Base-by-base conservation (phyloP, 2,113 vertebrate genomes). In the Ahaetulla prasina region DNA sequence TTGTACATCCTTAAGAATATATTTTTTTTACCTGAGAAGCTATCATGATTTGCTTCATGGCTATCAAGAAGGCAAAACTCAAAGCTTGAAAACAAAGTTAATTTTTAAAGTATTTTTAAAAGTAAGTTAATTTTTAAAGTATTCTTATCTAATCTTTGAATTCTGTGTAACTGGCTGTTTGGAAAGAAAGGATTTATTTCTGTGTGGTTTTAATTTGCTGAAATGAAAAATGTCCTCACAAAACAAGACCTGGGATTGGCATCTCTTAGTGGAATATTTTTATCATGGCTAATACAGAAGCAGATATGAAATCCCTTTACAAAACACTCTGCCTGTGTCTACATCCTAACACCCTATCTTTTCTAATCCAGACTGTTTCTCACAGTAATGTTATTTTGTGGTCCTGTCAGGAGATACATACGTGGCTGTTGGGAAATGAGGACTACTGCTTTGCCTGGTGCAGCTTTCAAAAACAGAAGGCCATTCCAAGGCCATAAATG, bases 391-490 rank as follows among this genome's bases (percentile, higher is more conserved):
- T 14, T 5, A 93, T 53, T 45, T 60, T 60, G 54, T 0, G 89
- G 35, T 60, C 60, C 27, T 91, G 50, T 52, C 60, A 22, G 16
- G 54, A 92, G 89, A 57, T 39, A 57, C 16, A 43, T 50, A 43
- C 1, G 1, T 92, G 80, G 39, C 54, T 55, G 8, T 53, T 57
- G 55, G 92, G 39, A 0, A 0, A 30, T 57, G 55, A n/a, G 7
- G 3, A 87, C 84, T 50, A 27, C 25, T 94, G 9, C 88, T 89
- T 43, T 55, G 49, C 49, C 88, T 90, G 60, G 45, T 91, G 50
- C 35, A 80, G 95, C 68, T 92, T 22, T 89, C 55, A 91, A 54
- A 89, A 95, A 57, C 90, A 93, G 93, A 14, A 93, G 86, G 27
- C 25, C 23, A 92, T 92, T 92, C 53, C 88, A 63, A 93, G 52